phyloP scores from a whole-genome alignment of 2,888 invertebrate species.

The Thelaira solivaga region DNA sequence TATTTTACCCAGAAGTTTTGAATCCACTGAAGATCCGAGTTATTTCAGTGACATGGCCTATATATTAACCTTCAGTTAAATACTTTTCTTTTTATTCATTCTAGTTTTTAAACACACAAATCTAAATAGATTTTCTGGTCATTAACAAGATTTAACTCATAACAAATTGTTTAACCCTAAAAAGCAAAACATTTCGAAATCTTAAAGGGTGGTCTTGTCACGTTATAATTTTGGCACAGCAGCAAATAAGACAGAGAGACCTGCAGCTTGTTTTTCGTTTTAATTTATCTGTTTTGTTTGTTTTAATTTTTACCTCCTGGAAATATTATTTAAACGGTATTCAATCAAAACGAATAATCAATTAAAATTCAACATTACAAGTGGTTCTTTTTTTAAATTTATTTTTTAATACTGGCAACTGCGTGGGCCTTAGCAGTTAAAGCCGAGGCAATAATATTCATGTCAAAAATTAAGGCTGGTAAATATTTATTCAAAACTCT shows the following conservation, averaged over 20 bases:
- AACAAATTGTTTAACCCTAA: neutral
- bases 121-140: neutral
- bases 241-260: neutral
- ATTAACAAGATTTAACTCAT: neutral
- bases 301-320: constrained; percentile 12
- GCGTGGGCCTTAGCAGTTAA: constrained; percentile 21
- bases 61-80: too few relatives aligned
- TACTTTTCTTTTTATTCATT: too few relatives aligned
- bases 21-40: too few relatives aligned
- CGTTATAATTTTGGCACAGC: neutral
- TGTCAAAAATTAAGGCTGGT: constrained; percentile 20
- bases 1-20: too few relatives aligned
- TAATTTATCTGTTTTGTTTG: neutral
- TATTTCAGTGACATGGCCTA: too few relatives aligned
- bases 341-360: constrained; percentile 34
- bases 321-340: constrained; percentile 44
- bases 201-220: constrained; percentile 30
- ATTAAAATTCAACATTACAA: constrained; percentile 37
- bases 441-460: constrained; percentile 12
- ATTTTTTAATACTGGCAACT: constrained; percentile 1
- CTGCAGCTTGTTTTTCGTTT: neutral
- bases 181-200: constrained; percentile 10
- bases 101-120: too few relatives aligned
- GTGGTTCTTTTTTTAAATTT: neutral
- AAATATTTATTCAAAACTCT: constrained; percentile 1